Evolutionary conservation across 2,888 invertebrate genomes (phyloP), one percentile per base, ranked within the genome.

Genomic region (Tryphoninae sp.): DNA sequence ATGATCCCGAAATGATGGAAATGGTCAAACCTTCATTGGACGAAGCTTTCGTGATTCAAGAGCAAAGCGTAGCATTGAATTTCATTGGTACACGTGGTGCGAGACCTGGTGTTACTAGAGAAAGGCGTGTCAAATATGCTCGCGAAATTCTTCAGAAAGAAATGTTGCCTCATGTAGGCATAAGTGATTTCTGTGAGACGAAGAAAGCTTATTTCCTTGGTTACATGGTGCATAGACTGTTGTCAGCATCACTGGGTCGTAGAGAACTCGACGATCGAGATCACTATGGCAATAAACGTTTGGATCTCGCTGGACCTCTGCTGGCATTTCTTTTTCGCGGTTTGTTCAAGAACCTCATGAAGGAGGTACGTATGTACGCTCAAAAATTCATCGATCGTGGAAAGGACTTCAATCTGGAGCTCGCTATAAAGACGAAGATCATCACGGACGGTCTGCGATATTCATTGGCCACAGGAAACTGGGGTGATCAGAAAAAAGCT

Each of bases 1-100:
- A 99, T 92, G 99, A 99, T 93, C 99, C 98, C 7, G 99, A 99
- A 94, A 99, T 99, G 99, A 99, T 99, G 99, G 99, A 99, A 94
- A 99, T 99, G 99, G 99, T 98, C 0, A 99, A 99, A 92, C 99
- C 99, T 0, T 99, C 99, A 0, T 93, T 99, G 77, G 99, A 99
- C 93, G 99, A 99, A 93, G 99, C 99, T 59, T 99, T 99, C 92
- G 99, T 99, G 0, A 98, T 99, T 86, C 99, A 99, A 93, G 99
- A 99, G 91, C 99, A 99, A 92, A 98, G 97, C 93, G 98, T 99
- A 2, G 99, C 99, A 0, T 93, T 99, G 19, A 99, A 99, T 93
- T 99, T 99, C 89, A 99, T 99, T 89, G 99, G 99, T 85, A 96
- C 98, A 9, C 95, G 99, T 92, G 99, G 99, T 86, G 99, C 99